Evolutionary conservation across 1,140 invertebrate genomes (phyloP), one percentile per base, ranked within the genome.

Genomic region (Drosophila kikkawai): DNA sequence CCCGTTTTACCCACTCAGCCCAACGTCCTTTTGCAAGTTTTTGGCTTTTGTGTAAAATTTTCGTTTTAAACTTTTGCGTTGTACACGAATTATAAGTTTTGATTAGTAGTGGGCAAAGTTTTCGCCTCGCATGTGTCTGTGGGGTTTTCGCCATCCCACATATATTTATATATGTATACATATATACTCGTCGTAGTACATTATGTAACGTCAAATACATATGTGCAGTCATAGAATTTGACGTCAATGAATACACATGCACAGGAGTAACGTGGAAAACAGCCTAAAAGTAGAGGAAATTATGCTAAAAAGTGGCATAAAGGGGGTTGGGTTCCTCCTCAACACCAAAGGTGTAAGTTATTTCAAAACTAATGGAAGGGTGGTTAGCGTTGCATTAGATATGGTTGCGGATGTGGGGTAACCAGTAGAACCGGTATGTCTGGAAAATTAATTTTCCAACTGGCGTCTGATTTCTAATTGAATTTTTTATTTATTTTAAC

Each of bases 81-180:
- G 85, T 90, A 91, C 82, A 90, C 86, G 86, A 90, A 90, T 90
- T 90, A 90, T 90, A 90, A 90, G 85, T 90, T 90, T 90, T 90
- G 85, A 90, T 90, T 91, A 90, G 85, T 90, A 90, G 86, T 85
- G 86, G 85, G 81, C 67, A 90, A 88, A 88, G 75, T 88, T 88
- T 88, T 88, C 66, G 44, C 66, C 69, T 50, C 79, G 26, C 55
- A 67, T 82, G 61, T 78, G 69, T 71, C 55, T 70, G 59, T 80
- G 37, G 53, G 59, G 50, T 22, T 32, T 68, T 42, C 29, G 17
- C 13, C 51, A 59, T 36, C 37, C 19, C 29, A n/a, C 22, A 22
- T 36, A 71, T 37, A 50, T n/a, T 3, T 12, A 7, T 17, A 7
- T 17, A 51, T 11, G n/a, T 39, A n/a, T 34, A 63, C 22, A 51